phyloP scores from a whole-genome alignment of 2,113 vertebrate genomes.

The Paraplagusia blochii region DNA sequence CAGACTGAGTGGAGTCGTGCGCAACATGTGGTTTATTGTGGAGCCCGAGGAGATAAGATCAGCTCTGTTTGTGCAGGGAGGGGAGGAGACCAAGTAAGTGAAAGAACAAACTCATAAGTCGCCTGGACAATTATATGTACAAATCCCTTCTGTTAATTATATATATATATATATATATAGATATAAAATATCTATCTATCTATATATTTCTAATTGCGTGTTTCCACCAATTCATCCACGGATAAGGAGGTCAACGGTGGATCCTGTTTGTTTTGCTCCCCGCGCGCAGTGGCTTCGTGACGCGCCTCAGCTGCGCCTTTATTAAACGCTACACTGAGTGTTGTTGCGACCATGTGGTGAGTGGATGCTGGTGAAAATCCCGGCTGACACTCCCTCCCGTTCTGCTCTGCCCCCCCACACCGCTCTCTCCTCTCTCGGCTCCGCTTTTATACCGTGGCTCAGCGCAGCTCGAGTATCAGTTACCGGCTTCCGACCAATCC shows the following conservation, averaged over 20 bases:
- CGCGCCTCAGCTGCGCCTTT: too few relatives aligned
- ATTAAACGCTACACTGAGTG: not conserved
- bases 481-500: conserved; percentile 71
- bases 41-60: conserved; percentile 8
- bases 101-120: too few relatives aligned
- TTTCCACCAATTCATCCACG: too few relatives aligned
- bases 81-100: conserved; percentile 5
- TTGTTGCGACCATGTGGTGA: conserved; percentile 22
- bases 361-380: conserved; percentile 11
- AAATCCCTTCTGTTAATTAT: too few relatives aligned
- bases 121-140: too few relatives aligned
- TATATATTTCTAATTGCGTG: too few relatives aligned
- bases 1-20: conserved; percentile 21
- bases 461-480: conserved; percentile 64
- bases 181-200: too few relatives aligned
- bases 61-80: conserved; percentile 1
- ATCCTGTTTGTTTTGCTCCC: too few relatives aligned
- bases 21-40: conserved; percentile 27
- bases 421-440: conserved; percentile 5
- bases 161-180: too few relatives aligned
- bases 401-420: not conserved
- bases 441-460: conserved; percentile 48
- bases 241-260: too few relatives aligned
- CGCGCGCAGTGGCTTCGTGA: too few relatives aligned
- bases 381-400: not conserved